These are phyloP conservation scores for Oryctes rhinoceros DNA, from an alignment of 1,140 invertebrate genomes.

Conservation along the genomic window DNA sequence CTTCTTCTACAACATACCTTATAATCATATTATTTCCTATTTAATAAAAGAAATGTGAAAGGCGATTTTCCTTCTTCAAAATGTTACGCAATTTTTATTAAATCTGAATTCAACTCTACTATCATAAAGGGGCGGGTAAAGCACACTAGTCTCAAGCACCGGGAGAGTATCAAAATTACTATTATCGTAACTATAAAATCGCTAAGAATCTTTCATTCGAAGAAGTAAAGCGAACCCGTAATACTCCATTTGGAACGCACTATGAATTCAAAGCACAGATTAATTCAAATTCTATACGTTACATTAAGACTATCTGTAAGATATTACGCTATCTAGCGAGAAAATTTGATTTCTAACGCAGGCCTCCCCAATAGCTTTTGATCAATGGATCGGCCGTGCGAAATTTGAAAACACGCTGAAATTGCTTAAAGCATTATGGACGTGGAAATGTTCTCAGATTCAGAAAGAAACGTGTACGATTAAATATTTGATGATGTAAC, in stretches of 20 bases:
- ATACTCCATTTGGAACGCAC: neutral
- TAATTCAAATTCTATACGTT: slow-evolving; percentile 28
- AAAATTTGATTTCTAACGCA: neutral
- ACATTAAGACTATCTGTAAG: neutral
- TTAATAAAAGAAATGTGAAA: too few species aligned
- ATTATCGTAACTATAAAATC: slow-evolving; percentile 30
- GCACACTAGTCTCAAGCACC: neutral
- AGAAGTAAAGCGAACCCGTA: neutral
- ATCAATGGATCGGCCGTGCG: neutral
- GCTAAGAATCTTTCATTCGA: neutral
- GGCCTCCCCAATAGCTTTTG: neutral
- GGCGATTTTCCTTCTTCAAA: too few species aligned
- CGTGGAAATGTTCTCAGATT: too few species aligned
- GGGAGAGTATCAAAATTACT: neutral
- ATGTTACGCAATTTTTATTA: neutral
- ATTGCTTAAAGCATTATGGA: too few species aligned
- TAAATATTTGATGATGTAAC: too few species aligned
- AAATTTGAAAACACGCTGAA: neutral
- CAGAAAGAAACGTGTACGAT: too few species aligned
- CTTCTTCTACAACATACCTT: too few species aligned
- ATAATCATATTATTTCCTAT: too few species aligned
- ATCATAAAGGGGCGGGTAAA: neutral
- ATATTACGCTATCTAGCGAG: neutral
- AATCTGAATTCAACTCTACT: neutral
- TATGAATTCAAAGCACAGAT: slow-evolving; percentile 12